Evolutionary conservation across 2,888 invertebrate genomes (phyloP), one percentile per base, ranked within the genome.

Genomic region (Prosopocoilus inquinatus): DNA sequence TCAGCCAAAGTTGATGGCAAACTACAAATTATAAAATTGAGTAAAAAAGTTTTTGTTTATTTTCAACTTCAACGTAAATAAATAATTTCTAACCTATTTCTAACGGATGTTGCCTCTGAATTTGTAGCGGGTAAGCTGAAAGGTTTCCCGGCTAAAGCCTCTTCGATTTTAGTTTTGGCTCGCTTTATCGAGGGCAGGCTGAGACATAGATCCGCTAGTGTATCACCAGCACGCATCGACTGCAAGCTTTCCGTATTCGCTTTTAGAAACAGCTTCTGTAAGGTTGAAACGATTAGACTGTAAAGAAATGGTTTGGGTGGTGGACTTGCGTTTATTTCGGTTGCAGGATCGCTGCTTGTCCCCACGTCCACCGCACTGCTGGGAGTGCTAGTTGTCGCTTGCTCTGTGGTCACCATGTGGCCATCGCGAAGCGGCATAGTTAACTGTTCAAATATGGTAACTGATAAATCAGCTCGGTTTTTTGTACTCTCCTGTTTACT

Each of bases 1-100:
- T 96, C 96, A 59, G 89, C 87, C 58, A 93, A 86, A 64, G 94
- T 84, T 62, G 89, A 86, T 62, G 89, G 86, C 65, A 93, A 84
- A 64, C 90, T 91, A 48, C 11, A 36, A 48, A 20, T 38, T 12
- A 11, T 39, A 38, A 32, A 12, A 13, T 12, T n/a, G 2, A 36
- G 3, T n/a, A 36, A 11, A 38, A 7, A 5, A 28, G 20, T 28
- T 4, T 28, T 28, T n/a, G n/a, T n/a, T n/a, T n/a, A n/a, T n/a
- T n/a, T n/a, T n/a, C n/a, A n/a, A n/a, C n/a, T n/a, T n/a, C n/a
- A n/a, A n/a, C n/a, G n/a, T n/a, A 38, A 38, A 38, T 12, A 38
- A 8, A 3, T 36, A 9, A 36, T 9, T 41, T n/a, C n/a, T 66
- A 71, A 84, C 83, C 80, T 80, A 71, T 84, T 83, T 76, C 85